phyloP scores from a whole-genome alignment of 64 coral and sea anemone species.

The Montipora efflorescens region DNA sequence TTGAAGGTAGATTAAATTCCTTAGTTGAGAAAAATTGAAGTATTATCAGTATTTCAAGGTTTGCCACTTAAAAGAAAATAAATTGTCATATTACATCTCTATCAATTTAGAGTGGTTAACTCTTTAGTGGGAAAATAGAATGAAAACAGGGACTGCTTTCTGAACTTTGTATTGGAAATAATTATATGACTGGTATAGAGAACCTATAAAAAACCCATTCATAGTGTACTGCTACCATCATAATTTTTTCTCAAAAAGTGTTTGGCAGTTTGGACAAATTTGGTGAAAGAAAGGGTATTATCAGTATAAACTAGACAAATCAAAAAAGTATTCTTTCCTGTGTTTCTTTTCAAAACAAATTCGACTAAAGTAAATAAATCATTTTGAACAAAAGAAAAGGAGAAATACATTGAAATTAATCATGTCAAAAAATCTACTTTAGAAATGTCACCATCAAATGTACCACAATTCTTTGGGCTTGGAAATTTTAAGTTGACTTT shows the following conservation, averaged over 20 bases:
- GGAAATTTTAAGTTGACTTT: too few relatives aligned
- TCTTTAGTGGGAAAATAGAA: neutral
- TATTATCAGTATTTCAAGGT: neutral
- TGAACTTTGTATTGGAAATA: neutral
- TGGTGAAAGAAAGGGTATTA: neutral
- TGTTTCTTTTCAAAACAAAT: neutral
- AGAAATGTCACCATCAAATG: too few relatives aligned
- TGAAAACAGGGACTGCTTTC: neutral
- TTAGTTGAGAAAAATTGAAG: constrained; percentile 23
- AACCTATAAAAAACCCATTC: neutral
- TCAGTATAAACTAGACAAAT: neutral
- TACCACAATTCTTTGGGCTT: neutral
- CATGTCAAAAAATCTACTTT: too few relatives aligned
- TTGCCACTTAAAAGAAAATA: neutral
- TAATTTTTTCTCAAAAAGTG: neutral
- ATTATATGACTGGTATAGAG: neutral
- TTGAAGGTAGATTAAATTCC: constrained; percentile 18
- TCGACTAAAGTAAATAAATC: neutral
- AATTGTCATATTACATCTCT: constrained; percentile 15
- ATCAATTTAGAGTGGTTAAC: neutral
- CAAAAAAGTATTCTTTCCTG: neutral
- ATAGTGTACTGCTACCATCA: neutral
- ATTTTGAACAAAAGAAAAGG: neutral
- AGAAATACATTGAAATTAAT: neutral
- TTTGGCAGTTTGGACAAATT: neutral